Conservation (phyloP, 2,113 vertebrate genomes). For the Silurus asotus region DNA sequence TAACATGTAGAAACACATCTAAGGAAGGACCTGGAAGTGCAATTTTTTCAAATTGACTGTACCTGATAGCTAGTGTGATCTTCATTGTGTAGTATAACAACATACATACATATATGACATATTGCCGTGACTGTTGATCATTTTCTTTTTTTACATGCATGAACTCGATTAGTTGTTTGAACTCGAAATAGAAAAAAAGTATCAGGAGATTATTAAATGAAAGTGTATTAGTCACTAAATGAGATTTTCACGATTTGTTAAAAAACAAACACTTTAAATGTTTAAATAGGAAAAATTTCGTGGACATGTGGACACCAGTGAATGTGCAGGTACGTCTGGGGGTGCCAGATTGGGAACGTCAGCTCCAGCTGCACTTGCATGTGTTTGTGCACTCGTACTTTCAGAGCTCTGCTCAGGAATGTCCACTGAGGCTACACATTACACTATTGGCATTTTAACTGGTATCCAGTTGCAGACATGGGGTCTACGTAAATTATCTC, state of each 20-base stretch:
- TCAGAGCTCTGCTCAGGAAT: conserved; percentile 51
- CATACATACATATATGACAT: neutral
- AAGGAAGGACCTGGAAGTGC: neutral
- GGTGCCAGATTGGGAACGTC: neutral
- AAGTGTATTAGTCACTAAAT: neutral
- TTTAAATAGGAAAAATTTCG: neutral
- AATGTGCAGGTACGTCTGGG: neutral
- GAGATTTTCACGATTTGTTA: no score
- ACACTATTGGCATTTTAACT: conserved; percentile 65
- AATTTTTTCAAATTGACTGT: neutral
- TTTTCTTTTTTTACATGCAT: neutral
- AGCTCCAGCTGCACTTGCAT: conserved; percentile 11
- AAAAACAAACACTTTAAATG: neutral
- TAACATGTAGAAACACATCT: neutral
- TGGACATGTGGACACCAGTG: no score
- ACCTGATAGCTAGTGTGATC: neutral
- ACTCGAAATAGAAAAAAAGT: neutral
- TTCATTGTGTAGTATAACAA: neutral
- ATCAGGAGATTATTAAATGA: neutral
- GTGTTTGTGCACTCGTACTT: conserved; percentile 32
- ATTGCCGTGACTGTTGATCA: neutral
- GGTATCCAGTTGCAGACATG: conserved; percentile 64
- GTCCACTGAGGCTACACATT: conserved; percentile 59
- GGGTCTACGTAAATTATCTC: conserved; percentile 61
- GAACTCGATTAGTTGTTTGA: neutral